Evolutionary conservation across 2,888 invertebrate genomes (phyloP), one percentile per base, ranked within the genome.

Genomic region (Exocentrus adspersus): DNA sequence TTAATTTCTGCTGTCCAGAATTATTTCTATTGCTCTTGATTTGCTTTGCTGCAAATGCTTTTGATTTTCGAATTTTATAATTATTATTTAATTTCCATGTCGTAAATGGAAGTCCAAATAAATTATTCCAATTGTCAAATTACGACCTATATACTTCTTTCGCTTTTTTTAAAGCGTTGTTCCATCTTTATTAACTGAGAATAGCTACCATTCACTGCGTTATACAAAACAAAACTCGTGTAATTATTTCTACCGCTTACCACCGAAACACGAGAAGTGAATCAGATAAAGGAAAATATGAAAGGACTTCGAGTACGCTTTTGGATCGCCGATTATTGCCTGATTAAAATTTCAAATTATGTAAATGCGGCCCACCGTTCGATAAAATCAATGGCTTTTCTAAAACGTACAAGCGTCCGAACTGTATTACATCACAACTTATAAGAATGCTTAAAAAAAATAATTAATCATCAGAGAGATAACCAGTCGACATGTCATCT

Each of bases 331-430:
- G 20, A 32, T 12, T n/a, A n/a, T n/a, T 37, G 37, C 19, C 52
- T 53, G 54, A 54, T 54, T 54, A 54, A 21, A 54, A 54, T 54
- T 42, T 43, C n/a, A 43, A 54, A 43, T 54, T 54, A 54, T 54
- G 54, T 54, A 43, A 54, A 54, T 24, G 20, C 43, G 17, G 54
- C 54, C 54, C 54, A 54, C 54, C 7, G 30, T 5, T 10, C 21
- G 54, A 43, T 43, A 54, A 43, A 41, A 54, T 54, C 54, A n/a
- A 54, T 43, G 41, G 10, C 14, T 19, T 37, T 5, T 5, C 41
- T 21, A 20, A 53, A 52, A 52, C 43, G 42, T 43, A 43, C 42
- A 43, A 42, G 16, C 43, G 45, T 54, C 54, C 30, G 28, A 43
- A 41, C 14, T 28, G 16, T 9, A 14, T 54, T 54, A 45, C 54